Evolutionary conservation across 2,113 vertebrate species (phyloP).

Genomic region (Gopherus flavomarginatus): DNA sequence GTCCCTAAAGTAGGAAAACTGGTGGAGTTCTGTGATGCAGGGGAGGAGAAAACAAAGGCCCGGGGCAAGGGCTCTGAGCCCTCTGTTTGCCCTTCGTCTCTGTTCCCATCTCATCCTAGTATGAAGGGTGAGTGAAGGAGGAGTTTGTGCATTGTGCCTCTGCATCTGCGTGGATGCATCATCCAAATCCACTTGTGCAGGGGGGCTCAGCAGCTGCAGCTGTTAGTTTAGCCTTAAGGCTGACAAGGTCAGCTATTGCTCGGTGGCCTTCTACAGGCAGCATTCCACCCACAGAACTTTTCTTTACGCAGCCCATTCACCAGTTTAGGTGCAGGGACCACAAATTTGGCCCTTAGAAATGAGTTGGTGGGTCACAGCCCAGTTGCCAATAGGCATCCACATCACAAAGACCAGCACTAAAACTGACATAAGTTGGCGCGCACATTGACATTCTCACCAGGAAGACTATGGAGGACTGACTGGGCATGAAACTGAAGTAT

Average conservation of each 20-base stretch:
- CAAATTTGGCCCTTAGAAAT: not conserved
- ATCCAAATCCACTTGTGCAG: not conserved
- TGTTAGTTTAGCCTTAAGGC: not conserved
- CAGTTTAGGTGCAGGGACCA: not conserved
- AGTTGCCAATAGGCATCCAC: not conserved
- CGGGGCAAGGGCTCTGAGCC: too few relatives aligned
- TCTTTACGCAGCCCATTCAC: not conserved
- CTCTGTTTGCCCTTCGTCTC: too few relatives aligned
- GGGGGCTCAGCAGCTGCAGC: not conserved
- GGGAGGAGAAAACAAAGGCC: not conserved
- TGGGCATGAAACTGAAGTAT: not conserved
- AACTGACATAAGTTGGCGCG: conserved; percentile 32
- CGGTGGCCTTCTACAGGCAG: not conserved
- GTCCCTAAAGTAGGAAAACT: too few relatives aligned
- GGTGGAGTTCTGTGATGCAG: too few relatives aligned
- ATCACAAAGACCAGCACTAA: conserved; percentile 22
- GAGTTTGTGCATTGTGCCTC: too few relatives aligned
- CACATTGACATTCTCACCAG: conserved; percentile 27
- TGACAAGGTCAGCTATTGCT: not conserved
- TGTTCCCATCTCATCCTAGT: too few relatives aligned
- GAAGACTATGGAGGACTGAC: not conserved
- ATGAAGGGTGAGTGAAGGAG: not conserved
- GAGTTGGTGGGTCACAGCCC: not conserved
- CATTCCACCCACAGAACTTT: not conserved
- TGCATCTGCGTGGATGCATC: not conserved